Base-by-base conservation (phyloP, 2,113 vertebrate genomes). In the Actenoides lindsayi region DNA sequence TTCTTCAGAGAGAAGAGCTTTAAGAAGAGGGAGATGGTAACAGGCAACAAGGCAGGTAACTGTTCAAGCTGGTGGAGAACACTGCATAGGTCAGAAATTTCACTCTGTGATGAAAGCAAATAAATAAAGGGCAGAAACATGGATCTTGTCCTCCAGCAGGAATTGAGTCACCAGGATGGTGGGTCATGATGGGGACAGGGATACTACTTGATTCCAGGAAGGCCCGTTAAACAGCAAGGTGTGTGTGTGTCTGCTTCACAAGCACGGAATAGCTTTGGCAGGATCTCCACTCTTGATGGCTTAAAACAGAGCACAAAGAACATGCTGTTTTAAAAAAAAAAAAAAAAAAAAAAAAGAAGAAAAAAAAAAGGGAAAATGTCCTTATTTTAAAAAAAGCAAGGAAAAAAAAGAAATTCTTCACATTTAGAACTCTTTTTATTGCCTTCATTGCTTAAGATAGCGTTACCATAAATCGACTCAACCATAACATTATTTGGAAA, bases 371-470 rank as follows among this genome's bases (percentile, higher is more conserved):
- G 31, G 25, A 46, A 84, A 83, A 75, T 42, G 27, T 62, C 60
- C 33, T 82, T 63, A 62, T 92, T 78, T 92, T 62, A 35, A 81
- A 77, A 69, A 92, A 73, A 67, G 44, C 31, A 89, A 88, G 41
- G 37, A 19, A 24, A 46, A 74, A 62, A 71, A 82, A 73, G 77
- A 89, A 82, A 63, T 42, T 89, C 71, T 86, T 94, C 94, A 60
- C 92, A 83, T 94, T 89, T 86, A 69, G 86, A 86, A 92, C 85
- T 89, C 81, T 65, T 89, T 95, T 95, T 94, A 89, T 92, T 95
- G 81, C 94, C 77, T 77, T 94, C 81, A 64, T 94, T 94, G 92
- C 94, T 92, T 95, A 92, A 94, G 94, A 94, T 83, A 94, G 94
- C 92, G 56, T 95, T 92, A 92, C 94, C 94, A 94, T 95, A 94